phyloP scores from a whole-genome alignment of 2,797 vertebrate species.

The Heliangelus exortis region DNA sequence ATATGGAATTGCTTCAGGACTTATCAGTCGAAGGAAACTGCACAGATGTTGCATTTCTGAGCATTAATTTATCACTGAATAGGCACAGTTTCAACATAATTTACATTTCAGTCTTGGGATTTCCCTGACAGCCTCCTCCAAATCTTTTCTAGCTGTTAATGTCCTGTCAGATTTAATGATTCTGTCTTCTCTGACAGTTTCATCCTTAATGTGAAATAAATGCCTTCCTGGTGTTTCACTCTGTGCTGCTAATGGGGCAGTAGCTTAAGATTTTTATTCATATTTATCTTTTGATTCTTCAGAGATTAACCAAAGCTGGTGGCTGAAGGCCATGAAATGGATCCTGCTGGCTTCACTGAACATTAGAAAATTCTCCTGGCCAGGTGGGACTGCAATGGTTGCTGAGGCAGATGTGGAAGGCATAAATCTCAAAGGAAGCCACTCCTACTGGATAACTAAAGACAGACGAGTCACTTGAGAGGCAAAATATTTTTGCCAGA shows the following conservation, averaged over 20 bases:
- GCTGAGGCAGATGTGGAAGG: background rate
- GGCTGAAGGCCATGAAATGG: background rate
- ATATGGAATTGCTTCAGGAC: constrained; percentile 2
- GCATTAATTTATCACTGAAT: background rate
- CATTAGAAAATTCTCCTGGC: background rate
- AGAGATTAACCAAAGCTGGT: background rate
- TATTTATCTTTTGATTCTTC: background rate
- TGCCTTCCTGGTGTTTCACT: constrained; percentile 21
- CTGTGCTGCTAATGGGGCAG: background rate
- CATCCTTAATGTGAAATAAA: constrained; percentile 50
- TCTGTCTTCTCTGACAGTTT: background rate
- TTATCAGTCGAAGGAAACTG: background rate
- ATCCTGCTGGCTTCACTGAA: background rate
- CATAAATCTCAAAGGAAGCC: background rate
- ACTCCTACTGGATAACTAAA: background rate
- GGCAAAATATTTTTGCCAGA: background rate
- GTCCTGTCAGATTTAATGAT: constrained; percentile 40
- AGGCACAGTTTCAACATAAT: background rate
- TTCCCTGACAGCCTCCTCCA: constrained; percentile 34
- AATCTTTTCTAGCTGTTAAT: constrained; percentile 39
- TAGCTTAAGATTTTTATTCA: background rate
- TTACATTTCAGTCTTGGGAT: constrained; percentile 43
- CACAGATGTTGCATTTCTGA: constrained; percentile 29
- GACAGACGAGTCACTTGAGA: background rate
- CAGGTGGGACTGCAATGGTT: background rate